These are phyloP conservation scores for Hippocampus zosterae DNA, from an alignment of 2,113 vertebrate species.

Conservation along the genomic window DNA sequence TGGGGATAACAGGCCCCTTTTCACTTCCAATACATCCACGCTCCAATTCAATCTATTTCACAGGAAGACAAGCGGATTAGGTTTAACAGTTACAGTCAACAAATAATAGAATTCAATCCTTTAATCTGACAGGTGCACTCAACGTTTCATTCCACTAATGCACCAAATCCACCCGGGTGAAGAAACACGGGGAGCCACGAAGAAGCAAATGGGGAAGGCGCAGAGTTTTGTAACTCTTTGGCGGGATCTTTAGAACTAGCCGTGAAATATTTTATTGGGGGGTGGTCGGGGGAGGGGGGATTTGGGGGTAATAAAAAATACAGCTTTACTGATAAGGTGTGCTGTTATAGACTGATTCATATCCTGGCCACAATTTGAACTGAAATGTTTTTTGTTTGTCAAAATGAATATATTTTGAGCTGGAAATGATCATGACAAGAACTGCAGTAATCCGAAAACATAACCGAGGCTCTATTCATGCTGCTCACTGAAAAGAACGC, in stretches of 20 bases:
- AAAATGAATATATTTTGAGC: no score
- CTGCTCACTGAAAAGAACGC: no score
- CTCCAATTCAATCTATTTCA: slow-evolving; percentile 58
- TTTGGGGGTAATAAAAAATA: neutral
- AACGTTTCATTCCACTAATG: slow-evolving; percentile 67
- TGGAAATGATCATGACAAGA: no score
- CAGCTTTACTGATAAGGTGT: neutral
- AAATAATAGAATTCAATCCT: slow-evolving; percentile 63
- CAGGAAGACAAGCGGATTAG: slow-evolving; percentile 50
- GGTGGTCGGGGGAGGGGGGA: no score
- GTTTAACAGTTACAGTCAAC: slow-evolving; percentile 61
- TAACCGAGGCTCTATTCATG: no score
- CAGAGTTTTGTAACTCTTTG: neutral
- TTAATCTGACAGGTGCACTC: slow-evolving; percentile 70
- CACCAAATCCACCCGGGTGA: slow-evolving; percentile 43
- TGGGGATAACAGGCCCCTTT: slow-evolving; percentile 41
- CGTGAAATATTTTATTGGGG: no score
- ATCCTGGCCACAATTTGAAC: neutral
- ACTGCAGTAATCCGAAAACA: no score
- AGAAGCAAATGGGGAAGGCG: neutral
- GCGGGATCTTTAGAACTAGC: neutral
- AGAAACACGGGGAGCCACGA: neutral
- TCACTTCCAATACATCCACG: slow-evolving; percentile 38
- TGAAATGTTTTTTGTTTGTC: no score
- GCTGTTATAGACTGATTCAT: neutral